Conservation (phyloP, 1,140 invertebrate genomes). For the Zaprionus inermis region DNA sequence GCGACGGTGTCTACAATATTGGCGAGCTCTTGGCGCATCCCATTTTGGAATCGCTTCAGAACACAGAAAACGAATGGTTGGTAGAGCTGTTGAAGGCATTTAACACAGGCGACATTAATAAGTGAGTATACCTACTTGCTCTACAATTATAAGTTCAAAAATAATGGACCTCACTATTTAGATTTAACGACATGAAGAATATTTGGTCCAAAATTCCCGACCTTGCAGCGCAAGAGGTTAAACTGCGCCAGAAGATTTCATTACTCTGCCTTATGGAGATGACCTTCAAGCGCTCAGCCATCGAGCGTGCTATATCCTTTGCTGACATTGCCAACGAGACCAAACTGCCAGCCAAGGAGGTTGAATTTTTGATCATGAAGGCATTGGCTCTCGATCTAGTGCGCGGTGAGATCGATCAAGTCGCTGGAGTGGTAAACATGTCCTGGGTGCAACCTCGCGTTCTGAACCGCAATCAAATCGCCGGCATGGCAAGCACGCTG, state of each 20-base stretch:
- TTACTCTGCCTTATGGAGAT: slow-evolving; percentile 98
- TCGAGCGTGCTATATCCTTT: slow-evolving; percentile 93
- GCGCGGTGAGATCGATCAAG: slow-evolving; percentile 97
- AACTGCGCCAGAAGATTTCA: slow-evolving; percentile 96
- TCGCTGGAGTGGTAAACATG: slow-evolving; percentile 91
- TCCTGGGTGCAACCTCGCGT: slow-evolving; percentile 97
- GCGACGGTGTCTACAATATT: slow-evolving; percentile 98
- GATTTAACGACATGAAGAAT: slow-evolving; percentile 93
- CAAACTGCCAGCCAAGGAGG: slow-evolving; percentile 91
- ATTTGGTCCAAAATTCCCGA: slow-evolving; percentile 94
- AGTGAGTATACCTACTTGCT: slow-evolving; percentile 57
- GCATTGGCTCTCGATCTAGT: slow-evolving; percentile 97
- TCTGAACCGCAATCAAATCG: slow-evolving; percentile 90
- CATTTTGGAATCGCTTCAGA: slow-evolving; percentile 93
- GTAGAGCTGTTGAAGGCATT: slow-evolving; percentile 96
- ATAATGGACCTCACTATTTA: slow-evolving; percentile 48
- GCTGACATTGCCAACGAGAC: slow-evolving; percentile 95
- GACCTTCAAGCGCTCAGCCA: slow-evolving; percentile 90
- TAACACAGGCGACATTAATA: slow-evolving; percentile 94
- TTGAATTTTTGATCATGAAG: slow-evolving; percentile 99
- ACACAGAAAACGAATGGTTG: slow-evolving; percentile 94
- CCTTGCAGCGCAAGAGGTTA: slow-evolving; percentile 92
- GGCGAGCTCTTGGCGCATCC: slow-evolving; percentile 98
- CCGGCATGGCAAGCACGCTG: slow-evolving; percentile 91
- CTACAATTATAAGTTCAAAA: not conserved